Percentiles rank a stretch among this genome's conserved stretches.
Evolutionary conservation across 2,888 invertebrate species (phyloP).

Genomic region (Caenorhabditis auriculariae): DNA sequence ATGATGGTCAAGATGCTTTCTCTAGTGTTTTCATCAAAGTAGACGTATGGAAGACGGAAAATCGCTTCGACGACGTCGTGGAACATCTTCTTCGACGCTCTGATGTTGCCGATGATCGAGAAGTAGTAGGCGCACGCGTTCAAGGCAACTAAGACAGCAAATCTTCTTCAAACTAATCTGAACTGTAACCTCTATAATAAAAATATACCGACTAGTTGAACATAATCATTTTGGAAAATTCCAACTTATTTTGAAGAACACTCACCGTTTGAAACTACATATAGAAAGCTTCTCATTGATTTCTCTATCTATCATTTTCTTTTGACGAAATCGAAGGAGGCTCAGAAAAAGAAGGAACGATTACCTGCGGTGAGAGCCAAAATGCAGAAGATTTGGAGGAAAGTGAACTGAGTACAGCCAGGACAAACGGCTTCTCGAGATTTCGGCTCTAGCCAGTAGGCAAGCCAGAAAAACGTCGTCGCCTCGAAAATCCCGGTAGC

Average conservation of each 20-base stretch:
- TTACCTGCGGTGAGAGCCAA: constrained; percentile 18
- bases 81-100: constrained; percentile 49
- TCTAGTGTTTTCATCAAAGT: constrained; percentile 52
- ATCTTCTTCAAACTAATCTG: background rate
- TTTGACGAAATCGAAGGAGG: no score
- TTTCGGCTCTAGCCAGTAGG: constrained; percentile 21
- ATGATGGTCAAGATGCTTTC: background rate
- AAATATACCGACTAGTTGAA: no score
- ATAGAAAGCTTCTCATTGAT: no score
- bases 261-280: no score
- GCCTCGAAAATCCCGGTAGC: no score
- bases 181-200: no score
- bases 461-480: constrained; percentile 19
- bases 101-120: constrained; percentile 22
- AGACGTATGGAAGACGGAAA: constrained; percentile 54
- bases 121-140: constrained; percentile 29
- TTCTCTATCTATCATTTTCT: no score
- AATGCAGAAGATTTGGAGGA: constrained; percentile 19
- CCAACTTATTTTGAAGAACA: no score
- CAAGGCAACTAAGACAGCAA: constrained; percentile 25
- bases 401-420: constrained; percentile 19
- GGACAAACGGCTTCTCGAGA: constrained; percentile 17
- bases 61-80: constrained; percentile 50
- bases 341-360: no score
- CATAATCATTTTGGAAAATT: no score